phyloP scores from a whole-genome alignment of 2,113 vertebrate genomes.

The Eulemur rufifrons region DNA sequence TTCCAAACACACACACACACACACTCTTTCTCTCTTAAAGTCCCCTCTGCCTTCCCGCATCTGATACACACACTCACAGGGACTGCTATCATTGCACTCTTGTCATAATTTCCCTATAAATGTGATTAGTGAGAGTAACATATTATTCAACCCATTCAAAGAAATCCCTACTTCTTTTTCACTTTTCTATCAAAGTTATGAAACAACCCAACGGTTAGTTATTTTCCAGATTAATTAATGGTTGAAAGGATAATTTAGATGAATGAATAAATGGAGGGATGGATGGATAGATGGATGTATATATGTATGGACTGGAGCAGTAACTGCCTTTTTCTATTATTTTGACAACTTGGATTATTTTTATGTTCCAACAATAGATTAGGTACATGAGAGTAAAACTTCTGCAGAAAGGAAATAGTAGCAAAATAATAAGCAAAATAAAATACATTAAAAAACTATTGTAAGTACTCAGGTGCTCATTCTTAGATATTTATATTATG shows the following conservation, averaged over 20 bases:
- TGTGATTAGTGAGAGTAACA: not conserved
- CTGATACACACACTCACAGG: not conserved
- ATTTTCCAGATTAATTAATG: not conserved
- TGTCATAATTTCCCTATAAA: not conserved
- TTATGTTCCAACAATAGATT: not conserved
- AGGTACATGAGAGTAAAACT: not conserved
- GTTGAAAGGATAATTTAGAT: not conserved
- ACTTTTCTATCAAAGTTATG: not conserved
- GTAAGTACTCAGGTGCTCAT: not conserved
- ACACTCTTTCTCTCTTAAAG: not conserved
- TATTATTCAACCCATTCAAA: not conserved
- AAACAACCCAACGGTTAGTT: not conserved
- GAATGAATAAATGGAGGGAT: not conserved
- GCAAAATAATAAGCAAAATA: not conserved
- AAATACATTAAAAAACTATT: not conserved
- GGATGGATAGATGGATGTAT: not conserved
- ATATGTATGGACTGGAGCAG: not conserved
- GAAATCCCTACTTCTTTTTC: not conserved
- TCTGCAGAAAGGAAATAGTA: not conserved
- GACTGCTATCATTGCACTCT: not conserved
- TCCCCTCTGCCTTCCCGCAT: not conserved
- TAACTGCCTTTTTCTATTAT: not conserved
- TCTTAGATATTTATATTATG: not conserved
- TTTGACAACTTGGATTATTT: not conserved
- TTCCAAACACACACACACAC: not conserved